Evolutionary conservation across 2,797 vertebrate species (phyloP).

Genomic region (Catostomus latipinnis): DNA sequence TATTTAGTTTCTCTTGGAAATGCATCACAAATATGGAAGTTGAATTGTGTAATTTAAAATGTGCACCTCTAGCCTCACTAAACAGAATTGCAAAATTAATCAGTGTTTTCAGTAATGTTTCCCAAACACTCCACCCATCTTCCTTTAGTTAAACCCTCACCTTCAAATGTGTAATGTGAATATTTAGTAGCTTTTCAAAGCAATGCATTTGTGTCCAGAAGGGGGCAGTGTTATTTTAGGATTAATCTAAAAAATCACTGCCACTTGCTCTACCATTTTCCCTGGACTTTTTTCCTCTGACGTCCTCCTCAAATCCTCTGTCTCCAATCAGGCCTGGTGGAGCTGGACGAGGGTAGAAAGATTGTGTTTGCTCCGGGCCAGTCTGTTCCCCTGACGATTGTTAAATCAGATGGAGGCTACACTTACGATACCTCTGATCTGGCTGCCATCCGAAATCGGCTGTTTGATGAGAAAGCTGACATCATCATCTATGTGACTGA

Average conservation of each 20-base stretch:
- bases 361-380: conserved; percentile 88
- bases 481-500: conserved; percentile 92
- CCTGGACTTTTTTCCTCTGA: too few species aligned
- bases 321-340: conserved; percentile 77
- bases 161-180: background rate
- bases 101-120: too few species aligned
- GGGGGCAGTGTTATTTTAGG: conserved; percentile 62
- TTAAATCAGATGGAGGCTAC: conserved; percentile 95
- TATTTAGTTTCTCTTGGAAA: too few species aligned
- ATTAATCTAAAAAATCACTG: background rate
- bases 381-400: conserved; percentile 87
- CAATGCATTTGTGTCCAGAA: conserved; percentile 36
- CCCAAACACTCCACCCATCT: background rate
- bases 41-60: too few species aligned
- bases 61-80: too few species aligned
- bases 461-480: conserved; percentile 88
- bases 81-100: too few species aligned
- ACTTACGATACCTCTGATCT: conserved; percentile 97
- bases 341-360: conserved; percentile 92
- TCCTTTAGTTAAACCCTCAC: background rate
- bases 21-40: too few species aligned
- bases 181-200: background rate
- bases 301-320: conserved; percentile 3
- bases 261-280: background rate
- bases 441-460: conserved; percentile 88